Evolutionary conservation across 2,888 invertebrate species (phyloP).

Genomic region (Watsonalla cultraria): DNA sequence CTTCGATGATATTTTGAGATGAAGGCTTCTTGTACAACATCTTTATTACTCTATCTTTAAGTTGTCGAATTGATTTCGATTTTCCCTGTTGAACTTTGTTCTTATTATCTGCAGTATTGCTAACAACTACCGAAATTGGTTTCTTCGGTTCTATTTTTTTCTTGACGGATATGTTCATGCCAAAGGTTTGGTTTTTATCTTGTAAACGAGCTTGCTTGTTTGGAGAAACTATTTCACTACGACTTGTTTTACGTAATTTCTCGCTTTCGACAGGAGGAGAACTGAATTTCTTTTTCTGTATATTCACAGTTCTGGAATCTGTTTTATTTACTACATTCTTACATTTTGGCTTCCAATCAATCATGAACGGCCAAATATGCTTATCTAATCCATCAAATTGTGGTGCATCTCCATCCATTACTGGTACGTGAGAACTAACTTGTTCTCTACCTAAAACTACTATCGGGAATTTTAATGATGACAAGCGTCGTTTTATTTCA

Average conservation of each 20-base stretch:
- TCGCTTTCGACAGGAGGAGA: not conserved
- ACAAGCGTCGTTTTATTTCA: slow-evolving; percentile 49
- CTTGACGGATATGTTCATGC: slow-evolving; percentile 1
- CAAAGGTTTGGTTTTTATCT: slow-evolving; percentile 1
- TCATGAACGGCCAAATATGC: slow-evolving; percentile 65
- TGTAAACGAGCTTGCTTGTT: not conserved
- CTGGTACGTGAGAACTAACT: slow-evolving; percentile 36
- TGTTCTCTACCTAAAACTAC: slow-evolving; percentile 56
- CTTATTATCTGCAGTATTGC: slow-evolving; percentile 8
- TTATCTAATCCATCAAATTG: slow-evolving; percentile 54
- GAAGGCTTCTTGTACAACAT: slow-evolving; percentile 45
- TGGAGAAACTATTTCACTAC: slow-evolving; percentile 1
- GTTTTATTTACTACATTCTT: slow-evolving; percentile 6
- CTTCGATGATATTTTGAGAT: slow-evolving; percentile 10
- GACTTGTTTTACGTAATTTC: not conserved
- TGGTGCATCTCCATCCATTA: slow-evolving; percentile 33
- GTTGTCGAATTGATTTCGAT: slow-evolving; percentile 36
- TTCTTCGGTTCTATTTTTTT: slow-evolving; percentile 12
- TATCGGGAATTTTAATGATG: slow-evolving; percentile 48
- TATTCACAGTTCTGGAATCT: not conserved
- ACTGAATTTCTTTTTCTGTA: slow-evolving; percentile 4
- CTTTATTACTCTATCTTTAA: slow-evolving; percentile 53
- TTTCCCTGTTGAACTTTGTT: slow-evolving; percentile 14
- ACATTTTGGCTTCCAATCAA: slow-evolving; percentile 34
- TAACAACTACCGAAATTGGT: slow-evolving; percentile 1